Evolutionary conservation across 2,113 vertebrate genomes (phyloP), one percentile per base, ranked within the genome.

Genomic region (Trogon surrucura): DNA sequence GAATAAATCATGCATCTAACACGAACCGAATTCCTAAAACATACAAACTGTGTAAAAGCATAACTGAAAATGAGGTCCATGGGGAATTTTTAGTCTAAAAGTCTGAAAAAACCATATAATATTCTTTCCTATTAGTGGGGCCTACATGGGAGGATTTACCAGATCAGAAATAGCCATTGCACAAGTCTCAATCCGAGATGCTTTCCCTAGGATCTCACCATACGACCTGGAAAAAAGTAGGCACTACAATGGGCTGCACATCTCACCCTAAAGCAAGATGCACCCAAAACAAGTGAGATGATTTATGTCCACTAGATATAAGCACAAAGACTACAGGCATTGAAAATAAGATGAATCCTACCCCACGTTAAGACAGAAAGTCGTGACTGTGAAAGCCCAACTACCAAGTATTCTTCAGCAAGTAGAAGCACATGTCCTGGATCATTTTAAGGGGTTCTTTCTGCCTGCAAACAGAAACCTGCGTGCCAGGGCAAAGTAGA

Each of bases 381-480:
- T 22, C 60, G 15, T 45, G 51, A 18, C 30, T 62, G 10, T 51
- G 19, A 74, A 58, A 90, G 29, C 38, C 16, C 5, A 0, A 0
- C 20, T 41, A 27, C 47, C 30, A 70, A 73, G 41, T 66, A 26
- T 3, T 45, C 44, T 84, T 67, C 34, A 72, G 29, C 19, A 94
- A 81, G 32, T 4, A 75, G 15, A 69, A 74, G 48, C 22, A 47
- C 10, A 11, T 54, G 65, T 88, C 47, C 65, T 62, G 22, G 25
- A 73, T 58, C 9, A 34, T 57, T 79, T 67, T 25, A 32, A 30
- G 64, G 9, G 13, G 1, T 48, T 79, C 17, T 74, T 77, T 53
- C 66, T 66, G 54, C 30, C 21, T 25, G 7, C 57, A 93, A n/a
- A 90, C 70, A 67, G 60, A 78, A 96, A 73, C 9, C 32, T 83